Base-by-base conservation (phyloP, 1,140 invertebrate species). In the Parasteatoda tepidariorum region DNA sequence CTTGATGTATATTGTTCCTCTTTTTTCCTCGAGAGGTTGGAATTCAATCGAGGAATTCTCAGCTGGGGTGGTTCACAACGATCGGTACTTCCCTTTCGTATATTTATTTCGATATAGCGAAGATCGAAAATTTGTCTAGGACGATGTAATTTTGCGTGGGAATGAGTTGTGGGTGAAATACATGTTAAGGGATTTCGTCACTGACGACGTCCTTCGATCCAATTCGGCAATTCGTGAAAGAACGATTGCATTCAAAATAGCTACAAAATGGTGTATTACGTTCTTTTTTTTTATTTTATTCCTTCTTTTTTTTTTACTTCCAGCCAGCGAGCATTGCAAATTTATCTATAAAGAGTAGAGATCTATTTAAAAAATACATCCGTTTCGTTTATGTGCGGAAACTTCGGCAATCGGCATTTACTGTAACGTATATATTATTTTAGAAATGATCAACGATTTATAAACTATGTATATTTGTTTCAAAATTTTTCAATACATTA, bases 61-160 rank as follows among this genome's bases (percentile, higher is more conserved):
- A 57, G 76, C 76, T 68, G 62, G 41, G 11, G 66, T 34, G 48
- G 30, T 79, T 79, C 64, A 24, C 76, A 76, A 76, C 74, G 28
- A 76, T 24, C 54, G 28, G n/a, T 54, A n/a, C n/a, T n/a, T n/a
- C n/a, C n/a, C n/a, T n/a, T n/a, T n/a, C n/a, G n/a, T n/a, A n/a
- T n/a, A 33, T 78, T 64, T 66, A 66, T 66, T 78, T 66, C 61
- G 61, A 66, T 66, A 34, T n/a, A n/a, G n/a, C 38, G 38, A 18
- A 13, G 38, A 48, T 48, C 38, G 38, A 48, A 48, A 48, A 48
- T 18, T 48, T 48, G 38, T 48, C 38, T 4, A 18, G 38, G 38
- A 48, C 38, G 38, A 48, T 48, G 38, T 48, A 48, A 48, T 48
- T 48, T 48, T 18, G 38, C n/a, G n/a, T n/a, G n/a, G n/a, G n/a